phyloP scores from a whole-genome alignment of 1,140 invertebrate species.

The Drosophila tsacasi region DNA sequence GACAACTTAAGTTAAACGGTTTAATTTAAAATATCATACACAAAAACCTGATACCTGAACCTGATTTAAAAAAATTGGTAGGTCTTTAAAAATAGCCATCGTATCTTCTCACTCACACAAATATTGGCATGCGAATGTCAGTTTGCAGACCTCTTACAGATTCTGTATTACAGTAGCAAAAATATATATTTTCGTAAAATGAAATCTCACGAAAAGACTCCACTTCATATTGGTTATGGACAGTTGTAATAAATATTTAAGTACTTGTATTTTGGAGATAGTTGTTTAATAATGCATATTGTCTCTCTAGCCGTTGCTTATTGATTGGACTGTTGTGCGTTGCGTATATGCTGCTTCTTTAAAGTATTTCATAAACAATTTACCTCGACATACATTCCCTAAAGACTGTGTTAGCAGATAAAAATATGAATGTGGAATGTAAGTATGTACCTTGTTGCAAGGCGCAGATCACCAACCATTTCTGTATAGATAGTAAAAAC shows the following conservation, averaged over 20 bases:
- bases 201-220: slow-evolving; percentile 8
- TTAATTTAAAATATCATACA: background rate
- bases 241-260: slow-evolving; percentile 56
- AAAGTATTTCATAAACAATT: slow-evolving; percentile 35
- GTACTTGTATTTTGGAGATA: slow-evolving; percentile 48
- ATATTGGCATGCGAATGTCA: background rate
- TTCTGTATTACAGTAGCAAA: background rate
- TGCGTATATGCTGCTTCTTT: slow-evolving; percentile 30
- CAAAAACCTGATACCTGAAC: too few species aligned
- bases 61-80: too few species aligned
- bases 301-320: slow-evolving; percentile 1
- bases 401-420: background rate
- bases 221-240: slow-evolving; percentile 17
- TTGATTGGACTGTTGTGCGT: slow-evolving; percentile 34
- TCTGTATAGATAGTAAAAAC: too few species aligned
- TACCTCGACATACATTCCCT: slow-evolving; percentile 1
- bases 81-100: too few species aligned
- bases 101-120: background rate
- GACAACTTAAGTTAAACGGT: background rate
- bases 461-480: background rate
- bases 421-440: background rate
- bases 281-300: slow-evolving; percentile 60
- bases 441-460: too few species aligned
- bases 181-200: background rate
- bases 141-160: background rate